These are phyloP conservation scores for Ectemnius cavifrons DNA, from an alignment of 2,888 invertebrate genomes.

Conservation along the genomic window DNA sequence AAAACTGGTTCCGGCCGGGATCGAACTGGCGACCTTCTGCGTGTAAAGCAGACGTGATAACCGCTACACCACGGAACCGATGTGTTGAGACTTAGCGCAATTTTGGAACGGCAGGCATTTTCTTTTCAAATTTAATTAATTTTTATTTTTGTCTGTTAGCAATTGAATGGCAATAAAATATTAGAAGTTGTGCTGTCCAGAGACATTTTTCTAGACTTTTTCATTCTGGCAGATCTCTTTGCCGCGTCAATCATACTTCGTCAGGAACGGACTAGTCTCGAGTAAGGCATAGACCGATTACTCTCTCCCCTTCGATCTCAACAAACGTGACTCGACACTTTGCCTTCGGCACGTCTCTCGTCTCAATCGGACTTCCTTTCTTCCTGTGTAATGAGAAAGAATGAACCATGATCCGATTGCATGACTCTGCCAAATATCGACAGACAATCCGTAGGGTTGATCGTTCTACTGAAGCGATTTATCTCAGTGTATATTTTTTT, in stretches of 20 bases:
- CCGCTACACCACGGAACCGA: slow-evolving; percentile 70
- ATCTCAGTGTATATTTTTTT: too few species aligned
- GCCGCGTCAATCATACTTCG: background rate
- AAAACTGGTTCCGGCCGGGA: slow-evolving; percentile 69
- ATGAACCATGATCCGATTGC: slow-evolving; percentile 1
- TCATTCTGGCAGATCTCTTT: too few species aligned
- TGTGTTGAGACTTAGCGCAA: background rate
- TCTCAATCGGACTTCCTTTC: background rate
- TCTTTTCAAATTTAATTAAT: background rate
- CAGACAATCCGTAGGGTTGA: background rate
- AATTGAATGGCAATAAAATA: too few species aligned
- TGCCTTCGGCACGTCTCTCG: slow-evolving; percentile 11
- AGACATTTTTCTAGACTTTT: too few species aligned
- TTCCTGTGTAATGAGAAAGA: background rate
- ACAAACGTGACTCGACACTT: slow-evolving; percentile 17
- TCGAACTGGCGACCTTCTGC: slow-evolving; percentile 73
- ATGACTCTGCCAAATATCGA: slow-evolving; percentile 5
- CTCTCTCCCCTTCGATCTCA: background rate
- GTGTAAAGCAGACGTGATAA: slow-evolving; percentile 73
- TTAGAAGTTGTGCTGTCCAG: too few species aligned
- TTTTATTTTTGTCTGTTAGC: too few species aligned
- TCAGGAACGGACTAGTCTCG: background rate
- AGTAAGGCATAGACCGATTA: background rate
- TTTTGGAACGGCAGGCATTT: background rate
- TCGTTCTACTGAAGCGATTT: too few species aligned